Evolutionary conservation across 2,797 vertebrate genomes (phyloP).

Genomic region (Hypotaenidia okinawae): DNA sequence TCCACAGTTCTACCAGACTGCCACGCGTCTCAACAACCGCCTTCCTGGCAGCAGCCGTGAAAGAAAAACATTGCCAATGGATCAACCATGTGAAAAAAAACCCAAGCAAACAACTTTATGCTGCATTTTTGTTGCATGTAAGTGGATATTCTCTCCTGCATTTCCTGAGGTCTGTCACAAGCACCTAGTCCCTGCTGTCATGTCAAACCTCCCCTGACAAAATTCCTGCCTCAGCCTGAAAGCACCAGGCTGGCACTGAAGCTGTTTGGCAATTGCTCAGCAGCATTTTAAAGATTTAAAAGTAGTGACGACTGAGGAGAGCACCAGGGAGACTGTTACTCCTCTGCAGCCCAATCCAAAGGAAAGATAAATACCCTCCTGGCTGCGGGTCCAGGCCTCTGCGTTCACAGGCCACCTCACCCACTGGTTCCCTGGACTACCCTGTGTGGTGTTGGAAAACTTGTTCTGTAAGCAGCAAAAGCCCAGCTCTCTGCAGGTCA

Average conservation of each 20-base stretch:
- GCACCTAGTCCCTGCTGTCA: neutral
- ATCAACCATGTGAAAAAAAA: fast-evolving
- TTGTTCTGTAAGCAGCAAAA: neutral
- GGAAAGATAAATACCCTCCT: neutral
- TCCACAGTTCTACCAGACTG: neutral
- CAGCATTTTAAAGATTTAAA: neutral
- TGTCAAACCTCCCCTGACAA: neutral
- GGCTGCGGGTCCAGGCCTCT: neutral
- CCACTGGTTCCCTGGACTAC: neutral
- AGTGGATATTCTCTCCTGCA: neutral
- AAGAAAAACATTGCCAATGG: neutral
- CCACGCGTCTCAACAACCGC: neutral
- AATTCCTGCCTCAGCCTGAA: neutral
- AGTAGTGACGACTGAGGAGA: neutral
- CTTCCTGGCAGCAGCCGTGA: neutral
- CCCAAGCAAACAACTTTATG: neutral
- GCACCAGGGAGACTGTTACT: neutral
- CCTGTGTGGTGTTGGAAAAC: neutral
- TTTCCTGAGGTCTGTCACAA: neutral
- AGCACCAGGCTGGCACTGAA: neutral
- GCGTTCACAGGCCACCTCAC: neutral
- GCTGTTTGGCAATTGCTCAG: neutral
- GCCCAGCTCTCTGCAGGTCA: neutral
- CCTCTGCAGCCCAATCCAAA: neutral
- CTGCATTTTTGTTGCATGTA: neutral